Evolutionary conservation across 2,797 vertebrate species (phyloP).

Genomic region (Gephyroberyx darwinii): DNA sequence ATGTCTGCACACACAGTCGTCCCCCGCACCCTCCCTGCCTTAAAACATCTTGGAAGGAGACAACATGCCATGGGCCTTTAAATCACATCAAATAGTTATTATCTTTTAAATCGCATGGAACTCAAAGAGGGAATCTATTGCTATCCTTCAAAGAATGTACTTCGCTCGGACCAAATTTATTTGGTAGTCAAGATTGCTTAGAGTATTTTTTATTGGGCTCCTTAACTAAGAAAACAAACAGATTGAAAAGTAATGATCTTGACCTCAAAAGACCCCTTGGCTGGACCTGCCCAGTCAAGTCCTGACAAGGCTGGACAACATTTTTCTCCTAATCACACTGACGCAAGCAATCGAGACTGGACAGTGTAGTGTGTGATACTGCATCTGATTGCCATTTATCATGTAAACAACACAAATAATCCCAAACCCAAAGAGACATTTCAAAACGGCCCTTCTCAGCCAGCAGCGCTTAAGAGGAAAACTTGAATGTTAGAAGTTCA

Average conservation of each 20-base stretch:
- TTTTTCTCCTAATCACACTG: slow-evolving; percentile 15
- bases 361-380: slow-evolving; percentile 29
- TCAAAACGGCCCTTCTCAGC: slow-evolving; percentile 51
- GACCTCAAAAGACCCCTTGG: slow-evolving; percentile 10
- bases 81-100: slow-evolving; percentile 37
- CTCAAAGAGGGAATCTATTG: slow-evolving; percentile 1
- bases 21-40: slow-evolving; percentile 9
- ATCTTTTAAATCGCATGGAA: slow-evolving; percentile 19
- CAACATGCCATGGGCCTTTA: slow-evolving; percentile 39
- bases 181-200: neutral
- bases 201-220: neutral
- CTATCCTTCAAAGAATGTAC: slow-evolving; percentile 12
- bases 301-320: slow-evolving; percentile 16
- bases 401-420: slow-evolving; percentile 53
- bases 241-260: slow-evolving; percentile 8
- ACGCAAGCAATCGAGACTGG: slow-evolving; percentile 5
- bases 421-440: slow-evolving; percentile 41
- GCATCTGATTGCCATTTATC: slow-evolving; percentile 42
- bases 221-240: slow-evolving; percentile 2
- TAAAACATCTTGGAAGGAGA: slow-evolving; percentile 41
- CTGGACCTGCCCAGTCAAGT: slow-evolving; percentile 10
- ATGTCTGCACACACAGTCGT: slow-evolving; percentile 34
- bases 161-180: slow-evolving; percentile 14
- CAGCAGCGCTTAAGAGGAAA: slow-evolving; percentile 47
- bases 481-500: slow-evolving; percentile 68